A percentile compares a stretch with the other conserved stretches of the same genome.
phyloP scores from a whole-genome alignment of 2,113 vertebrate species.

The Leptosomus discolor region DNA sequence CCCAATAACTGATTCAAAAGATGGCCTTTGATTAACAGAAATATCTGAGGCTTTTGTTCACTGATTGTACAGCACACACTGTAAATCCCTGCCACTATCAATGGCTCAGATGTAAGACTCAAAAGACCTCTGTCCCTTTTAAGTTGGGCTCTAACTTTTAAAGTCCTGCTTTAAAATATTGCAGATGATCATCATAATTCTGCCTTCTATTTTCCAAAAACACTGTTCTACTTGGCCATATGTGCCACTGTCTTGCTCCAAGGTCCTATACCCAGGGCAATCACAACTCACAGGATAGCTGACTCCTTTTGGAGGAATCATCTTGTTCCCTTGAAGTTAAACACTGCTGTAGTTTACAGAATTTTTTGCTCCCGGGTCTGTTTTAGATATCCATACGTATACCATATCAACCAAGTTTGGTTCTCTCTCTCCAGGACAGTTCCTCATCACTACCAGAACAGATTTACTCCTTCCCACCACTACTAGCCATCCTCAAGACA shows the following conservation, averaged over 20 bases:
- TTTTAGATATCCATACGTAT: neutral
- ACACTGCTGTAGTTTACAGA: neutral
- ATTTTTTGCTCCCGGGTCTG: neutral
- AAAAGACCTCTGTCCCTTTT: neutral
- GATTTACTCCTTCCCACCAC: neutral
- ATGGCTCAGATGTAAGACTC: neutral
- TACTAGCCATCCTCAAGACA: fast-evolving
- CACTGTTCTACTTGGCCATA: neutral
- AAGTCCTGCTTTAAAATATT: neutral
- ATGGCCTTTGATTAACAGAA: constrained; percentile 52
- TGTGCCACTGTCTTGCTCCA: neutral
- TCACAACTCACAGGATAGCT: neutral
- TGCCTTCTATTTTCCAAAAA: neutral
- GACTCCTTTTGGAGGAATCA: neutral
- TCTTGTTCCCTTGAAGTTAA: neutral
- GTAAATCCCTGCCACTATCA: constrained; percentile 10
- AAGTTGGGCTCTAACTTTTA: neutral
- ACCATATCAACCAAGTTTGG: neutral
- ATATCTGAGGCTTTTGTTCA: constrained; percentile 28
- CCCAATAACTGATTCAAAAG: constrained; percentile 37
- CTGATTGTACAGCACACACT: neutral
- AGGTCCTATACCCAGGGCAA: neutral
- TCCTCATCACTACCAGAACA: neutral
- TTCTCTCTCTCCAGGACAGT: neutral
- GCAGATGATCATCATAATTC: neutral